Percentiles rank a stretch among this genome's conserved stretches.
These are phyloP conservation scores for Clusia tigrina DNA, from an alignment of 2,888 invertebrate genomes.

Conservation along the genomic window DNA sequence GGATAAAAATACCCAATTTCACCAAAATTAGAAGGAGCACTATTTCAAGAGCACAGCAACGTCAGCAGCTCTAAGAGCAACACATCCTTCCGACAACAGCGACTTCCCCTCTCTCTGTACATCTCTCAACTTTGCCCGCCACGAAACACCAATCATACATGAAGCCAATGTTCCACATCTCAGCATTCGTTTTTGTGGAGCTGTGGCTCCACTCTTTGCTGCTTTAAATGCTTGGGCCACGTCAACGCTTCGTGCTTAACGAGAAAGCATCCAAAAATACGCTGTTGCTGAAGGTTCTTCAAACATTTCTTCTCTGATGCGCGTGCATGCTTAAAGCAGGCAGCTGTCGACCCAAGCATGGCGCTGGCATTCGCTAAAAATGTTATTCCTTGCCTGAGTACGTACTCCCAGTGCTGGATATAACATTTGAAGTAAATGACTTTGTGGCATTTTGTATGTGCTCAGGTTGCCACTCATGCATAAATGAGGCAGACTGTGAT, in stretches of 20 bases:
- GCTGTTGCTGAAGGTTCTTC: background rate
- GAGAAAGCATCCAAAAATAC: conserved; percentile 12
- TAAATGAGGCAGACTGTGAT: background rate
- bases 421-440: background rate
- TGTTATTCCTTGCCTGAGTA: too few relatives aligned
- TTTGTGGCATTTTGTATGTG: background rate
- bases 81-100: background rate
- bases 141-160: too few relatives aligned
- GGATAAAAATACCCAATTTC: too few relatives aligned
- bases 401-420: too few relatives aligned
- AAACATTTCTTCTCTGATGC: background rate
- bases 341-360: background rate
- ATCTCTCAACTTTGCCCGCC: background rate
- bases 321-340: background rate
- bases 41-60: background rate
- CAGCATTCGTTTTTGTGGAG: background rate
- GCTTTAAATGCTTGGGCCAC: conserved; percentile 25
- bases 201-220: background rate
- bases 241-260: conserved; percentile 35
- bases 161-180: background rate
- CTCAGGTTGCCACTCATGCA: background rate
- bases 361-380: too few relatives aligned
- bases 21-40: too few relatives aligned
- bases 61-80: background rate
- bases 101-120: background rate